Conservation (phyloP, 1,140 invertebrate genomes). For the Panagrolaimus sp. region DNA sequence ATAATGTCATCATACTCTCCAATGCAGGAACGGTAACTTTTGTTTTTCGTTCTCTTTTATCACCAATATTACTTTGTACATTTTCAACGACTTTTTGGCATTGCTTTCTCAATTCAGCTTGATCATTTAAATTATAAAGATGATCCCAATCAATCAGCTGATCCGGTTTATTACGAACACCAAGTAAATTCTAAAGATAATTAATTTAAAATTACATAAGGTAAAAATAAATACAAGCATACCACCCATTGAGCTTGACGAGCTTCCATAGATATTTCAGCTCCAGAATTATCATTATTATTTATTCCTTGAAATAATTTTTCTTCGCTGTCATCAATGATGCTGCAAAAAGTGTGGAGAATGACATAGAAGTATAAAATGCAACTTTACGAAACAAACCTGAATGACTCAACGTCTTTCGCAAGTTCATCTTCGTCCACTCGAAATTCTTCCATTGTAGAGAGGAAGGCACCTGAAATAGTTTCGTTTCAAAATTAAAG, state of each 20-base stretch:
- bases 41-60: conserved; percentile 17
- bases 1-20: conserved; percentile 89
- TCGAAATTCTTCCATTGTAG: no score
- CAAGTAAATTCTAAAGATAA: conserved; percentile 48
- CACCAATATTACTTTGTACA: conserved; percentile 6
- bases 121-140: conserved; percentile 88
- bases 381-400: neutral
- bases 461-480: no score
- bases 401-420: neutral
- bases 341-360: conserved; percentile 1
- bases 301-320: neutral
- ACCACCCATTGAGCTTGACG: conserved; percentile 6
- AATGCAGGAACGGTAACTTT: conserved; percentile 66
- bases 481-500: no score
- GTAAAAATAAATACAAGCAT: neutral
- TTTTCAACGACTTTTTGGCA: conserved; percentile 76
- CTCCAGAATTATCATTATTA: neutral
- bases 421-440: neutral
- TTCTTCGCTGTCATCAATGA: neutral
- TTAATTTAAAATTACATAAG: neutral
- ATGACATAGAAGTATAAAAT: neutral
- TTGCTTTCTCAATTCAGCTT: conserved; percentile 79
- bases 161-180: conserved; percentile 54
- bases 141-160: conserved; percentile 72
- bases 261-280: conserved; percentile 3